A percentile compares a stretch with the other conserved stretches of the same genome.
phyloP scores from a whole-genome alignment of 2,113 vertebrate species.

The Spizaetus ornatus region DNA sequence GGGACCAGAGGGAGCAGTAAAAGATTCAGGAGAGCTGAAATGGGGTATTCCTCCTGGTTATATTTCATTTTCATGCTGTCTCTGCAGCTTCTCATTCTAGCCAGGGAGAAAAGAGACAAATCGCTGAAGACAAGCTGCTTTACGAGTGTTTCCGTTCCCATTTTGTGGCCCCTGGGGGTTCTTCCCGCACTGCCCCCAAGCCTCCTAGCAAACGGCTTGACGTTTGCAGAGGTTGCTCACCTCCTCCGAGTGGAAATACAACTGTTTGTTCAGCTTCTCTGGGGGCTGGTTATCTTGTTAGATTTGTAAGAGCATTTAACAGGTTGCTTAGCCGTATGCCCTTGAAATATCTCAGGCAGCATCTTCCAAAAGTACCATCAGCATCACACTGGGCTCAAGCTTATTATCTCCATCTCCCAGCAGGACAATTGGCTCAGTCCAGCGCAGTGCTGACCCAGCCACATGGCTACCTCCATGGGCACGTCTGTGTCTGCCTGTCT shows the following conservation, averaged over 20 bases:
- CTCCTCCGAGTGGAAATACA: not conserved
- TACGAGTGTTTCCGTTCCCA: not conserved
- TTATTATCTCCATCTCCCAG: conserved; percentile 28
- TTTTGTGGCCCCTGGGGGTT: not conserved
- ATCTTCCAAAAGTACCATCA: conserved; percentile 17
- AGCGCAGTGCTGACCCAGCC: not conserved
- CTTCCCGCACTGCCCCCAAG: not conserved
- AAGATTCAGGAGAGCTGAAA: conserved; percentile 23
- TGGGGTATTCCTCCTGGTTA: not conserved
- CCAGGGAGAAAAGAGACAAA: conserved; percentile 31
- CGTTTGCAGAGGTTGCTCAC: not conserved
- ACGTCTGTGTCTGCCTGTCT: not conserved
- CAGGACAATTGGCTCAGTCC: not conserved
- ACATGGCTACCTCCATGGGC: not conserved
- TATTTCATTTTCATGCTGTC: conserved; percentile 53
- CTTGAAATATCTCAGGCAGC: conserved; percentile 29
- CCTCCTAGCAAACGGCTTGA: not conserved
- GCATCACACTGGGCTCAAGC: not conserved
- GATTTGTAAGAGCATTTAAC: conserved; percentile 50
- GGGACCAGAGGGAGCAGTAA: conserved; percentile 23
- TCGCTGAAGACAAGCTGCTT: not conserved
- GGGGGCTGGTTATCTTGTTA: conserved; percentile 51
- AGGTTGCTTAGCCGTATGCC: not conserved
- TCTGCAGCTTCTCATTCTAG: conserved; percentile 27
- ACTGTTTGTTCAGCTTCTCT: conserved; percentile 48